Evolutionary conservation across 1,140 invertebrate genomes (phyloP), one percentile per base, ranked within the genome.

Genomic region (Apolygus lucorum): DNA sequence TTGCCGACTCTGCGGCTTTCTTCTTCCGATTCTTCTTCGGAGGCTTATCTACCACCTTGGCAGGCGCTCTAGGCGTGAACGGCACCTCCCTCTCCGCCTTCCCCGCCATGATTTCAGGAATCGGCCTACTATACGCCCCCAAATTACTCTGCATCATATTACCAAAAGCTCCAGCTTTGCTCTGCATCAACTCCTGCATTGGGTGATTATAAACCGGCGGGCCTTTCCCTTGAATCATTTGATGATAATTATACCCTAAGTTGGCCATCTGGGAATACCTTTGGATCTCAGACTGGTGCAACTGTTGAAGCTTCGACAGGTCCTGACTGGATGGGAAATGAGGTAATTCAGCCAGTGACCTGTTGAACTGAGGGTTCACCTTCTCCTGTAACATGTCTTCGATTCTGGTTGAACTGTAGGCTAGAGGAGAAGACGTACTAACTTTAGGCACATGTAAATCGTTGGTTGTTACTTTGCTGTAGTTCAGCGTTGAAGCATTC

Each of bases 11-110:
- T 17, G 72, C 73, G 22, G 73, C 73, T 71, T 27, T 79, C 42
- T 76, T 76, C 66, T 74, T 78, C 62, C 76, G 77, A 71, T 76
- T 76, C 64, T 71, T 72, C 28, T 54, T 65, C 21, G 28, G 52
- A 14, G 69, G 24, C 65, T 68, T 68, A 27, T 67, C 17, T 21
- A 63, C 27, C 8, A 22, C 8, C 22, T 59, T 59, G 11, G 63
- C 13, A 22, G 29, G 22, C 13, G 68, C 1, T 64, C 68, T 28
- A 11, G 59, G 42, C 13, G 70, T 29, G 26, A 68, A 73, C 0
- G 68, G 62, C 21, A 73, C 52, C 24, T 73, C 70, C 59, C 71
- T 67, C 1, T 27, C 27, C 21, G 63, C 28, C 24, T 68, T 65
- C 24, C 63, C 64, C 25, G 25, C 34, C 34, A 70, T 54, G 26